A percentile compares a stretch with the other conserved stretches of the same genome.
Evolutionary conservation across 2,113 vertebrate genomes (phyloP).

Genomic region (Leiothrix lutea): DNA sequence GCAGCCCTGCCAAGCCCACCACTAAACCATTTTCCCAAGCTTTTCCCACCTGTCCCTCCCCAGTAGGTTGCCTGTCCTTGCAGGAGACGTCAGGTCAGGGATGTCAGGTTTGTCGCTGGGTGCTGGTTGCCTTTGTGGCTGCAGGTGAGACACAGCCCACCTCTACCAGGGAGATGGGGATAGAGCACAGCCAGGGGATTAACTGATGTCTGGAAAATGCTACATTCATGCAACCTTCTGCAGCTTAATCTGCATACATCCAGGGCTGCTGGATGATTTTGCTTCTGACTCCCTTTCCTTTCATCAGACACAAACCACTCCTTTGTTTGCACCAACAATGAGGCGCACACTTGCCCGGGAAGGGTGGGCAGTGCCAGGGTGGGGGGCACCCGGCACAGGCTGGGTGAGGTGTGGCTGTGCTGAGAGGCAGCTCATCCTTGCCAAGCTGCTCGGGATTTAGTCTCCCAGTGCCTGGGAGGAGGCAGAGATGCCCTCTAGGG

Average conservation of each 20-base stretch:
- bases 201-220: slow-evolving; percentile 1
- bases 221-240: not conserved
- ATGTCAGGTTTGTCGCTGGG: not conserved
- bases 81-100: not conserved
- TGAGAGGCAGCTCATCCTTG: not conserved
- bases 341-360: not conserved
- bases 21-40: not conserved
- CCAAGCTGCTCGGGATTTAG: not conserved
- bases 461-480: not conserved
- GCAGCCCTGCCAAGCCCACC: not conserved
- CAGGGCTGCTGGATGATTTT: slow-evolving; percentile 19
- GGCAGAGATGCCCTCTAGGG: slow-evolving; percentile 28
- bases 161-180: not conserved
- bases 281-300: slow-evolving; percentile 11
- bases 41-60: not conserved
- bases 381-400: not conserved
- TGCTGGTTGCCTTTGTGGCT: not conserved
- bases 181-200: not conserved
- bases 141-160: not conserved
- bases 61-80: not conserved
- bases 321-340: slow-evolving; percentile 64
- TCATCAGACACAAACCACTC: not conserved
- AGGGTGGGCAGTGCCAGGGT: slow-evolving; percentile 30
- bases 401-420: not conserved
- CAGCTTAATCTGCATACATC: slow-evolving; percentile 6